Evolutionary conservation across 2,888 invertebrate species (phyloP), one percentile per base, ranked within the genome.

Genomic region (Itoplectis maculator): DNA sequence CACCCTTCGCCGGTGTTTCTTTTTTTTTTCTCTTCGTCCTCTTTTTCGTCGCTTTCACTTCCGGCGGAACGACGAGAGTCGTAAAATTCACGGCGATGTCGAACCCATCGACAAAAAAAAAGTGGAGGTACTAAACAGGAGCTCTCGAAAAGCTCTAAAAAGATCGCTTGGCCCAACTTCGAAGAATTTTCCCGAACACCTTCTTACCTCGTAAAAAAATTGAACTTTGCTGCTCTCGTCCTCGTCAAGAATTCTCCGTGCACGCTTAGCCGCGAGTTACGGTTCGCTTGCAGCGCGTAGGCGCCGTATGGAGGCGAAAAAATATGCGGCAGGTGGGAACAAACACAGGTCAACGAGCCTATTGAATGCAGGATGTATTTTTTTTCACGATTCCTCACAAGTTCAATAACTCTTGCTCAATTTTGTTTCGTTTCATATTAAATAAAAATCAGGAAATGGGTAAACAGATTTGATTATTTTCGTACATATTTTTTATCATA

Each of bases 81-180:
- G 61, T 81, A 73, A 81, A 77, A 77, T 81, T 81, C 77, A 74
- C 68, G 66, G 66, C 54, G 61, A 65, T 74, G 73, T 65, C 37
- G 65, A 56, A 54, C 47, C 69, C 56, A 51, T 65, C 40, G n/a
- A n/a, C n/a, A n/a, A n/a, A 70, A 23, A 74, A 79, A 51, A 68
- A 40, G 68, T 7, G 13, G 49, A 73, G 47, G 56, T 42, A 68
- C 73, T 61, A 59, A 78, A 78, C 35, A 18, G 51, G n/a, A 61
- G 68, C 61, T 40, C 29, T 68, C 49, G 29, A 66, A 73, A 79
- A 79, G 61, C 61, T 74, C 20, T 61, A 42, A 15, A 68, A 72
- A 66, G 47, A 35, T 56, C 45, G 35, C 37, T 65, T 8, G 23
- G n/a, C 13, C 54, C 9, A 68, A 76, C 20, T 77, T 81, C 42